These are phyloP conservation scores for Ptychochromis oligacanthus DNA, from an alignment of 2,113 vertebrate species.

Conservation along the genomic window DNA sequence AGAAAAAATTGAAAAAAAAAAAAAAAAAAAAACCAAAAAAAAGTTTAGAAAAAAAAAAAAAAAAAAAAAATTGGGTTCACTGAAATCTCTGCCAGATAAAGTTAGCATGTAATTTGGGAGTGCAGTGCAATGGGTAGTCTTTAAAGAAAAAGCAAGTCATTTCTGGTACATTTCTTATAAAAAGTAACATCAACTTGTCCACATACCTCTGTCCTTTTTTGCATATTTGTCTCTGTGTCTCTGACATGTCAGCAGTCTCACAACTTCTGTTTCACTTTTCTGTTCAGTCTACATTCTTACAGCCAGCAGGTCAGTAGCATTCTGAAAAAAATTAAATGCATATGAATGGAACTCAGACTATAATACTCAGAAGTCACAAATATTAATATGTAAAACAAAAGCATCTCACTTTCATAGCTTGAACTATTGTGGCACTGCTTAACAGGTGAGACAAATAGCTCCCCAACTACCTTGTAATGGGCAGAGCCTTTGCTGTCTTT, in stretches of 20 bases:
- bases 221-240: background rate
- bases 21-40: background rate
- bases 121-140: background rate
- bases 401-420: constrained; percentile 6
- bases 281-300: constrained; percentile 1
- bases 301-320: background rate
- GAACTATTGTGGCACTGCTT: constrained; percentile 2
- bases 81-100: background rate
- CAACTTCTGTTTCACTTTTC: constrained; percentile 8
- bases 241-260: constrained; percentile 5
- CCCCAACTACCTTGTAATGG: constrained; percentile 53
- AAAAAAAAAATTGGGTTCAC: too few species aligned
- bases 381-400: constrained; percentile 50
- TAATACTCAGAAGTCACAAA: constrained; percentile 4
- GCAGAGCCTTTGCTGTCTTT: constrained; percentile 38
- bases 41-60: too few species aligned
- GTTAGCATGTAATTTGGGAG: background rate
- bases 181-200: background rate
- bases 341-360: constrained; percentile 9
- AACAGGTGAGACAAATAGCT: constrained; percentile 43
- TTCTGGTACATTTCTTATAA: too few species aligned
- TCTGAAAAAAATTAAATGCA: constrained; percentile 12
- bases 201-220: background rate
- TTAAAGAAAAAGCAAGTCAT: accelerated
- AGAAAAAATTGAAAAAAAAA: too few species aligned